phyloP scores from a whole-genome alignment of 2,888 invertebrate species.

The Limnephilus marmoratus region DNA sequence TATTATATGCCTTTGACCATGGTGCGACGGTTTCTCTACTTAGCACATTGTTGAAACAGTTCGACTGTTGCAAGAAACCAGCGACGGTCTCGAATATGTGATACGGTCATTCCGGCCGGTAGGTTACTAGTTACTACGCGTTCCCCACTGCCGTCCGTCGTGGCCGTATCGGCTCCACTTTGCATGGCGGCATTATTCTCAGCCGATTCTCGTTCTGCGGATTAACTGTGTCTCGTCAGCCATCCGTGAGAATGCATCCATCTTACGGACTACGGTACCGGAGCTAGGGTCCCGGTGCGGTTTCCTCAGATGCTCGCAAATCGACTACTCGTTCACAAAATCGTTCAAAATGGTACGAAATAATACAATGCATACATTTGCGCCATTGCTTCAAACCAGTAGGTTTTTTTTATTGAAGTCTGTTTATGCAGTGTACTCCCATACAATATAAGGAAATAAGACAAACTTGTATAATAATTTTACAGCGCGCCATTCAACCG shows the following conservation, averaged over 20 bases:
- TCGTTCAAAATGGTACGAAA: not conserved
- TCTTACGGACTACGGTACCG: slow-evolving; percentile 28
- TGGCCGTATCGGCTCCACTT: slow-evolving; percentile 15
- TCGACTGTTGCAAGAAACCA: not conserved
- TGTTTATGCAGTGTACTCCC: too few species aligned
- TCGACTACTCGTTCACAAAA: not conserved
- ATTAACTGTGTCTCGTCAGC: slow-evolving; percentile 41
- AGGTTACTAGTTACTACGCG: not conserved
- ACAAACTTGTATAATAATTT: too few species aligned
- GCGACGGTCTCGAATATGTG: not conserved
- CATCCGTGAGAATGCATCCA: slow-evolving; percentile 48
- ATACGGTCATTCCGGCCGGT: not conserved
- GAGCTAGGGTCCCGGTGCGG: not conserved
- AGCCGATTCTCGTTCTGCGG: slow-evolving; percentile 22
- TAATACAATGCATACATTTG: not conserved
- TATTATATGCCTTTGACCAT: not conserved
- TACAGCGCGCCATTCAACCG: too few species aligned
- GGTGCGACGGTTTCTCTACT: not conserved
- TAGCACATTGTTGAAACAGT: not conserved
- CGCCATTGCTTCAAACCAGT: not conserved
- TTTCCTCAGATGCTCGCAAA: not conserved
- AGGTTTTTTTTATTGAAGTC: too few species aligned
- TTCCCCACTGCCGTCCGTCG: not conserved
- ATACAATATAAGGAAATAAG: too few species aligned
- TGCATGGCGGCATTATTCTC: slow-evolving; percentile 21